Percentiles rank a stretch among this genome's conserved stretches.
Conservation (phyloP, 1,140 invertebrate species). For the Lerema accius region DNA sequence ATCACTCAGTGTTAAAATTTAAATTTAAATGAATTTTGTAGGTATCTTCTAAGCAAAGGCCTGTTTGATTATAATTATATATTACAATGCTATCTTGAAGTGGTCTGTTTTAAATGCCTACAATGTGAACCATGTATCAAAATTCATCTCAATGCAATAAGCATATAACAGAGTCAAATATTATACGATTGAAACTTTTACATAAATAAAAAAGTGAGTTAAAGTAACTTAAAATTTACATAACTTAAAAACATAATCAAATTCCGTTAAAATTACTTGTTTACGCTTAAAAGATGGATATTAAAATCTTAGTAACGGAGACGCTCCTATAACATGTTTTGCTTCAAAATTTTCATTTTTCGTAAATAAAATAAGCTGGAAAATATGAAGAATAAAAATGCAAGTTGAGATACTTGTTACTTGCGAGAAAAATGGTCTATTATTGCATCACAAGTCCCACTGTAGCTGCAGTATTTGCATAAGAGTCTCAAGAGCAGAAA, state of each 20-base stretch:
- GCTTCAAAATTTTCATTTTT: not conserved
- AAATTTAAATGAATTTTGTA: too few species aligned
- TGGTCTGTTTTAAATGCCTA: too few species aligned
- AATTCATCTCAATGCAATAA: too few species aligned
- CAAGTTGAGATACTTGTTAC: slow-evolving; percentile 14
- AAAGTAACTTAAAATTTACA: not conserved
- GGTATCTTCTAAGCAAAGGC: too few species aligned
- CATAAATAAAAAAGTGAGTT: not conserved
- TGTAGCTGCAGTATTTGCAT: slow-evolving; percentile 29
- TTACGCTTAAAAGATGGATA: too few species aligned
- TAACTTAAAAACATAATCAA: not conserved
- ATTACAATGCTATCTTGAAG: too few species aligned
- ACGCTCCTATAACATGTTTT: not conserved
- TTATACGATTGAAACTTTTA: not conserved
- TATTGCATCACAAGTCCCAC: slow-evolving; percentile 29
- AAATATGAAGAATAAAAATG: slow-evolving; percentile 23
- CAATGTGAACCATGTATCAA: too few species aligned
- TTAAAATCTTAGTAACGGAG: not conserved
- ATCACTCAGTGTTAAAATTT: too few species aligned
- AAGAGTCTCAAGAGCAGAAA: slow-evolving; percentile 20
- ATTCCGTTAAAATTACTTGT: not conserved
- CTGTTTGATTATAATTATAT: too few species aligned
- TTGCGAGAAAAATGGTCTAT: slow-evolving; percentile 27
- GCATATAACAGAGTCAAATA: too few species aligned
- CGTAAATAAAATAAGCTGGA: slow-evolving; percentile 1